Evolutionary conservation across 2,113 vertebrate species (phyloP), one percentile per base, ranked within the genome.

Genomic region (Ammodytes dubius): DNA sequence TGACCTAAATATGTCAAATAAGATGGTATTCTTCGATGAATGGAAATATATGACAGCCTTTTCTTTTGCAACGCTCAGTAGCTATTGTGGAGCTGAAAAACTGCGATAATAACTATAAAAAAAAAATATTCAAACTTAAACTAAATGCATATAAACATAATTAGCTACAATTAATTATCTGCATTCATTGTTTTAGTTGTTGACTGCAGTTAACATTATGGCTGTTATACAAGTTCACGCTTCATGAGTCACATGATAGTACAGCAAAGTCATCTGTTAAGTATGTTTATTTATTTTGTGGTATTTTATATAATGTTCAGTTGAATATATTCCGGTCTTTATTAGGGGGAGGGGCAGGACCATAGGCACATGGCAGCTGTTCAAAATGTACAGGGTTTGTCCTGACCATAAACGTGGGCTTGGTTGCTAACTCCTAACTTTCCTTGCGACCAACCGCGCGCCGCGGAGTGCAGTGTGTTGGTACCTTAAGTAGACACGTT

Each of bases 391-490:
- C 15, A 68, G 19, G 39, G 46, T 74, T 61, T 70, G 46, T 3
- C 54, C 11, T 35, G 42, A 68, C 10, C 39, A 46, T 75, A 82
- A 79, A 72, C 13, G 39, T 66, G 47, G 40, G 53, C 76, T 68
- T 47, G 49, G 52, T n/a, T 73, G 19, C 17, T 15, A 50, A 70
- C 35, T 39, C 39, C 56, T 57, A 12, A 17, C 19, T 65, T 60
- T 66, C 7, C 68, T 58, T 10, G 12, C 71, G 65, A 39, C 57
- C 37, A 17, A 39, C 35, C 9, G 9, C 15, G 27, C 27, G 27
- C 27, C 27, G 27, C 27, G 27, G 27, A 27, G 27, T 27, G 27
- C 27, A 27, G 27, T 27, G 27, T 27, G 27, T 27, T 27, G 27
- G 27, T 27, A 27, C 27, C 27, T 27, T 27, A 27, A 27, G 27